These are phyloP conservation scores for Diploptera punctata DNA, from an alignment of 2,888 invertebrate species.

Conservation along the genomic window DNA sequence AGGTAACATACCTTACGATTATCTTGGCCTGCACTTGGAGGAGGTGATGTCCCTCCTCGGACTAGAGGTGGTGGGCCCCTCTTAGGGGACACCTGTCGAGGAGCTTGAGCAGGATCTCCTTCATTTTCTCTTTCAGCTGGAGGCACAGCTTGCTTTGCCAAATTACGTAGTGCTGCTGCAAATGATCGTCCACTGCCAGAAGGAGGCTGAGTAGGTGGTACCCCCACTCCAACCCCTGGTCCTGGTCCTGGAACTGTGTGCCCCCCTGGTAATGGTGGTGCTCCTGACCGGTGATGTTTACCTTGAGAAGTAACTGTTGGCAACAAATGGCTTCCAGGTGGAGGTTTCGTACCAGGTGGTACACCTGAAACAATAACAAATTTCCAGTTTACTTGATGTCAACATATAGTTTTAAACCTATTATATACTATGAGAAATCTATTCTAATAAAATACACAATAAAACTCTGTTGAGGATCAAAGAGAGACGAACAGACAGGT, in stretches of 20 bases:
- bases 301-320: constrained; percentile 32
- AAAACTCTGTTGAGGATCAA: no score
- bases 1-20: constrained; percentile 35
- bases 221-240: constrained; percentile 37
- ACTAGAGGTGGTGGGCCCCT: constrained; percentile 48
- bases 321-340: constrained; percentile 32
- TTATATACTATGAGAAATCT: no score
- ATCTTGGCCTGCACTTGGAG: constrained; percentile 34
- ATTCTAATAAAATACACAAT: no score
- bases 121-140: constrained; percentile 45
- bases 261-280: constrained; percentile 41
- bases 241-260: constrained; percentile 44
- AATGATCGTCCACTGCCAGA: constrained; percentile 64
- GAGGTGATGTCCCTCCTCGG: constrained; percentile 48
- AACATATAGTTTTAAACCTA: no score
- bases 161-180: constrained; percentile 87
- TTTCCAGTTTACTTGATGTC: no score
- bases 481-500: no score
- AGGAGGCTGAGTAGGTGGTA: constrained; percentile 38
- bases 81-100: constrained; percentile 43
- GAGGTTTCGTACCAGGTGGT: constrained; percentile 38
- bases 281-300: constrained; percentile 41
- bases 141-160: constrained; percentile 90
- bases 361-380: no score
- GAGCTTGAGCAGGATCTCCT: constrained; percentile 39